Evolutionary conservation across 2,888 invertebrate genomes (phyloP).

Genomic region (Stegophylla sp.): DNA sequence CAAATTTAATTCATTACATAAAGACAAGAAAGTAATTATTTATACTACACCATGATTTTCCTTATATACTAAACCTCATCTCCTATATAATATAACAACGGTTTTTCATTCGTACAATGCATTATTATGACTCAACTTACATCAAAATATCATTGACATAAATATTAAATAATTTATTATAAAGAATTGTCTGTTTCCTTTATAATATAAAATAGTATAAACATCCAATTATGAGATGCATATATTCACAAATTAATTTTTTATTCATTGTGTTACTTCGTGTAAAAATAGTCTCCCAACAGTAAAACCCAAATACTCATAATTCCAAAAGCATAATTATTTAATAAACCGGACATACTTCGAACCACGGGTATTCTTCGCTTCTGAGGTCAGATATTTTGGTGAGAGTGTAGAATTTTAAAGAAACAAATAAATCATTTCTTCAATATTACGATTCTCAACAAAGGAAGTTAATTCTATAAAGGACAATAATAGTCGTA

Average conservation of each 20-base stretch:
- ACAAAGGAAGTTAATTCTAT: too few species aligned
- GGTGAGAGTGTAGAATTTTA: too few species aligned
- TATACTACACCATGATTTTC: not conserved
- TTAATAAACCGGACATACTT: too few species aligned
- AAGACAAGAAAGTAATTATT: not conserved
- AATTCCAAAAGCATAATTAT: too few species aligned
- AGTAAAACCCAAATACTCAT: slow-evolving; percentile 1
- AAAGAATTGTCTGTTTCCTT: not conserved
- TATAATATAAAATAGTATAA: not conserved
- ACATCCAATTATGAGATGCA: not conserved
- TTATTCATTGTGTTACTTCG: not conserved
- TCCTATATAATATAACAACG: not conserved
- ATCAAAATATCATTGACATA: not conserved
- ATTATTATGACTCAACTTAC: not conserved
- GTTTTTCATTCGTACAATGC: not conserved
- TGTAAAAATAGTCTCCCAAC: not conserved
- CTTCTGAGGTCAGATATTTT: too few species aligned
- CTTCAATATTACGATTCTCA: too few species aligned
- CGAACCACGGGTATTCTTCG: too few species aligned
- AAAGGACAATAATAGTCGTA: too few species aligned
- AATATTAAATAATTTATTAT: not conserved
- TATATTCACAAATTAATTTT: slow-evolving; percentile 19
- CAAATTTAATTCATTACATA: not conserved
- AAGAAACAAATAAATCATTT: too few species aligned
- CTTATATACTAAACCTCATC: not conserved